Conservation (phyloP, 2,888 invertebrate species). For the Gasteruption jaculator region DNA sequence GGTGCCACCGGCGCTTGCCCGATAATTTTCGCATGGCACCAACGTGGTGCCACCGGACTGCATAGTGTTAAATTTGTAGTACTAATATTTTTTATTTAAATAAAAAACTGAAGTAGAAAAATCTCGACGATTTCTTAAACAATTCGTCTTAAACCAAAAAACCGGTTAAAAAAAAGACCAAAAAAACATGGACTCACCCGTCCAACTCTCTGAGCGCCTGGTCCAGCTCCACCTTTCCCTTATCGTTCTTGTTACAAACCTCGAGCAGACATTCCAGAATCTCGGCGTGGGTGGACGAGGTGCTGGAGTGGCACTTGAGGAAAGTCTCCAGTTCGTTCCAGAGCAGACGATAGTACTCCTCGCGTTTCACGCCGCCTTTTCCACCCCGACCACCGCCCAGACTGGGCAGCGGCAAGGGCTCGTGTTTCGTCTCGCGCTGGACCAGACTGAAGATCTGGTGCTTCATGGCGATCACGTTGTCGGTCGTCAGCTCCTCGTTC, state of each 20-base stretch:
- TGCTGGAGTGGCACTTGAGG: constrained; percentile 62
- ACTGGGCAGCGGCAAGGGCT: constrained; percentile 70
- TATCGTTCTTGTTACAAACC: constrained; percentile 57
- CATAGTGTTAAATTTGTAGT: no score
- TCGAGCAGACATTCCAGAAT: constrained; percentile 79
- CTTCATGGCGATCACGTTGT: constrained; percentile 81
- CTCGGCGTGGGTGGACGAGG: constrained; percentile 71
- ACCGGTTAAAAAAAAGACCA: background rate
- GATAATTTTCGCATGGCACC: no score
- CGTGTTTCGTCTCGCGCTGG: constrained; percentile 77
- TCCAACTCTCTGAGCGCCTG: constrained; percentile 60
- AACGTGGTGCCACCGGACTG: no score
- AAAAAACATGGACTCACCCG: constrained; percentile 46
- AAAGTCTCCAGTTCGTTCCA: constrained; percentile 87
- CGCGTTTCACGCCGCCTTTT: constrained; percentile 55
- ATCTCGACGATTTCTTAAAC: no score
- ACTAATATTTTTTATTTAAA: no score
- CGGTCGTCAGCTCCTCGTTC: constrained; percentile 78
- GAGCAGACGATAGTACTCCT: constrained; percentile 87
- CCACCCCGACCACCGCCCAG: constrained; percentile 61
- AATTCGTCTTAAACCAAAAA: no score
- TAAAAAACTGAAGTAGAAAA: no score
- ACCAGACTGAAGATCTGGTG: constrained; percentile 79
- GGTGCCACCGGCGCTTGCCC: no score
- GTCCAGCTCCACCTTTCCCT: constrained; percentile 61